phyloP scores from a whole-genome alignment of 2,797 vertebrate genomes.

The Takifugu ocellatus region DNA sequence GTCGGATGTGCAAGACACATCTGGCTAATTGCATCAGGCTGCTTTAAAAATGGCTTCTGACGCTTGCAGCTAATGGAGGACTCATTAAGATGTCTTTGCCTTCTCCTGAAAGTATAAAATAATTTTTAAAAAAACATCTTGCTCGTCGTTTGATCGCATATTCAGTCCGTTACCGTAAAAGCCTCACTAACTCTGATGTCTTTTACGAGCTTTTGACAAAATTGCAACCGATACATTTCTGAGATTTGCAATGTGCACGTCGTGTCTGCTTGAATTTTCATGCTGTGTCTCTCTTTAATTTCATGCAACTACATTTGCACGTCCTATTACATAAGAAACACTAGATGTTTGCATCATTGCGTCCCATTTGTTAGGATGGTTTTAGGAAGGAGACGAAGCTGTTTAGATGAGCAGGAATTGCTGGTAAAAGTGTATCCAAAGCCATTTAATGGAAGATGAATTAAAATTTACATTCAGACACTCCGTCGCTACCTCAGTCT shows the following conservation, averaged over 20 bases:
- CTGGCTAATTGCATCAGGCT: constrained; percentile 37
- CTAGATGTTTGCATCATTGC: no score
- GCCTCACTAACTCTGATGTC: constrained; percentile 22
- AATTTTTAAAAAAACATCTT: constrained; percentile 12
- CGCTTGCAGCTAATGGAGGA: constrained; percentile 47
- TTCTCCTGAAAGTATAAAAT: constrained; percentile 31
- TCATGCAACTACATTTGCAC: no score
- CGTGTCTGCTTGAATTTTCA: neutral
- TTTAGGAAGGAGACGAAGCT: no score
- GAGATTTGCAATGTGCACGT: neutral
- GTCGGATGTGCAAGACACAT: constrained; percentile 38
- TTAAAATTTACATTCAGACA: no score
- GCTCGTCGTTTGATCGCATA: constrained; percentile 18
- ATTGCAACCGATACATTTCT: neutral
- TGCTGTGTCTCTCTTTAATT: no score
- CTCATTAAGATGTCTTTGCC: constrained; percentile 41
- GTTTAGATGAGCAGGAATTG: no score
- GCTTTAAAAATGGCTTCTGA: constrained; percentile 34
- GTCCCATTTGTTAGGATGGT: no score
- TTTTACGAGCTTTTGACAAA: constrained; percentile 17
- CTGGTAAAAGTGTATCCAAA: no score
- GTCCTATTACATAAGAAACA: no score
- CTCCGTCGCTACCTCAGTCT: no score
- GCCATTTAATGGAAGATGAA: no score
- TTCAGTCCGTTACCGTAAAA: constrained; percentile 42